Base-by-base conservation (phyloP, 2,888 invertebrate genomes). In the Lepidocyrtinus sp. region DNA sequence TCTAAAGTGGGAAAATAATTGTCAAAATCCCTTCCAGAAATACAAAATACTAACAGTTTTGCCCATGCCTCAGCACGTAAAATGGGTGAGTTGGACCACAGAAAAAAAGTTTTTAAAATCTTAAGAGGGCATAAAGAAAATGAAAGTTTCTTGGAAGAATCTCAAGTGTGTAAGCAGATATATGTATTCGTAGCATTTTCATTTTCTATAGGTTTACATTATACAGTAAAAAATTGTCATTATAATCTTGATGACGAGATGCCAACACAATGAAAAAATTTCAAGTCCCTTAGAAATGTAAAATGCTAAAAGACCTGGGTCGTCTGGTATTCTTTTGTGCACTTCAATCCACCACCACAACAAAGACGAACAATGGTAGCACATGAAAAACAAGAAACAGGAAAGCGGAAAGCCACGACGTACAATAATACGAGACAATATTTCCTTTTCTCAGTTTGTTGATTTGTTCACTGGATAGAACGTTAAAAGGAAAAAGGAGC, bases 331-430 rank as follows among this genome's bases (percentile, higher is more conserved):
- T n/a, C n/a, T n/a, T n/a, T n/a, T n/a, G n/a, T n/a, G n/a, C n/a
- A n/a, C n/a, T n/a, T n/a, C 36, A 36, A 36, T 36, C 5, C 36
- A 36, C 36, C 36, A 9, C 5, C 36, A 5, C 36, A 5, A 36
- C 7, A 36, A 36, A 9, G 36, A 9, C 36, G 12, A 36, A 36
- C 36, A 5, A 36, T 12, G 12, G 36, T 36, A 12, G 36, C 36
- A n/a, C n/a, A n/a, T n/a, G n/a, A n/a, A n/a, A 36, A 36, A 36
- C 5, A 36, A n/a, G 3, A 55, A 55, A 55, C 55, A 55, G 55
- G 55, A 55, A 55, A 55, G 55, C 55, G 55, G 55, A 55, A 55
- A 12, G 55, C n/a, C n/a, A n/a, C n/a, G n/a, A n/a, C n/a, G n/a
- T n/a, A n/a, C n/a, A n/a, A n/a, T n/a, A n/a, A n/a, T n/a, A n/a